phyloP scores from a whole-genome alignment of 2,797 vertebrate species.

The Serranus cabrilla region DNA sequence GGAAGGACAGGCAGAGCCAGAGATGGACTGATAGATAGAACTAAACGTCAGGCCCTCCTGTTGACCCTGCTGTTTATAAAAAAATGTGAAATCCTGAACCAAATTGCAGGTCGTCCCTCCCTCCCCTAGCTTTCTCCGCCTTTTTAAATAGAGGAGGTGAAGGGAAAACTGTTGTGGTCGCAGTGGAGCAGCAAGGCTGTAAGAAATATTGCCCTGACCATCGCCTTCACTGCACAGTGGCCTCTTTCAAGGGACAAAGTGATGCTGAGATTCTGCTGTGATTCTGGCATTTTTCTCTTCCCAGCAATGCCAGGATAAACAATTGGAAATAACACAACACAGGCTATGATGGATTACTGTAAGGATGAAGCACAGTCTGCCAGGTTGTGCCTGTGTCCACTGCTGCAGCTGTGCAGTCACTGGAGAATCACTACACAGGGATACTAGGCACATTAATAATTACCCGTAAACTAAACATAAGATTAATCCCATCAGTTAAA shows the following conservation, averaged over 20 bases:
- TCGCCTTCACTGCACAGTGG: constrained; percentile 57
- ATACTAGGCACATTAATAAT: too few species aligned
- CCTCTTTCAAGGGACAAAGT: constrained; percentile 78
- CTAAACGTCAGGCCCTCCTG: neutral
- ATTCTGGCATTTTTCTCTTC: constrained; percentile 76
- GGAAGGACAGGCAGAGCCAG: constrained; percentile 5
- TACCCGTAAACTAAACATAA: too few species aligned
- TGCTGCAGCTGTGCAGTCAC: constrained; percentile 40
- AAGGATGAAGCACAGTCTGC: constrained; percentile 68
- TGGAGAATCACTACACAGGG: neutral
- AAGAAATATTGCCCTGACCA: constrained; percentile 52
- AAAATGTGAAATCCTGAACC: neutral
- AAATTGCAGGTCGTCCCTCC: constrained; percentile 4
- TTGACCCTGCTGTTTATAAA: constrained; percentile 15
- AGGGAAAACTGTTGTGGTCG: constrained; percentile 19
- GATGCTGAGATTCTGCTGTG: constrained; percentile 75
- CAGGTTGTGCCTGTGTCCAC: constrained; percentile 52
- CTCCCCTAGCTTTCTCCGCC: neutral
- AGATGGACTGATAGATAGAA: constrained; percentile 14
- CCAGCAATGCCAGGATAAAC: constrained; percentile 77
- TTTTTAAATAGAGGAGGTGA: neutral
- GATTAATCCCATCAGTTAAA: too few species aligned
- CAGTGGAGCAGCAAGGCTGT: constrained; percentile 51
- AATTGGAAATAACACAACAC: constrained; percentile 76
- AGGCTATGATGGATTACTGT: constrained; percentile 80